Conservation (phyloP, 1,140 invertebrate species). For the Apis cerana region DNA sequence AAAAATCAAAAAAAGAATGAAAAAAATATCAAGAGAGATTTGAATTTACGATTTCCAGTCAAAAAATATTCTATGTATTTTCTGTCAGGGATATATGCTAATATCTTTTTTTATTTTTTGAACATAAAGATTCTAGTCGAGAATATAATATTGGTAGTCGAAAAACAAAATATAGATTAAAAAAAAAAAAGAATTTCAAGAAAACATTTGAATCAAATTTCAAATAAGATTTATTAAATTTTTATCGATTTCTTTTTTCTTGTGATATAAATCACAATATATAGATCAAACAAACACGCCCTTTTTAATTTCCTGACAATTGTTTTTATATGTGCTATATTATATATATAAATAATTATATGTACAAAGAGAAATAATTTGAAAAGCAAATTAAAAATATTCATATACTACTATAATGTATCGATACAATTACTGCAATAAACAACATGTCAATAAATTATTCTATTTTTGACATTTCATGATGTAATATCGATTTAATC, state of each 20-base stretch:
- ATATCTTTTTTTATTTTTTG: too few species aligned
- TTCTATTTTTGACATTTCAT: constrained; percentile 1
- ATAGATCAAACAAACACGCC: constrained; percentile 62
- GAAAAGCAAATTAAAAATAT: neutral
- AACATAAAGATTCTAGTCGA: too few species aligned
- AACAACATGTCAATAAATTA: neutral
- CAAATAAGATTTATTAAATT: constrained; percentile 55
- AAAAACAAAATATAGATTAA: neutral
- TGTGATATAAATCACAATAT: constrained; percentile 66
- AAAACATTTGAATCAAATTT: neutral
- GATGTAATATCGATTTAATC: neutral
- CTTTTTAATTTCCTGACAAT: constrained; percentile 75
- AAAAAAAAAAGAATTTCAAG: neutral
- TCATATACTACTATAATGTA: neutral
- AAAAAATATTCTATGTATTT: too few species aligned
- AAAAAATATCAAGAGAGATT: too few species aligned
- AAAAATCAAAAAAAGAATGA: too few species aligned
- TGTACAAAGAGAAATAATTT: too few species aligned
- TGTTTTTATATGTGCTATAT: constrained; percentile 55
- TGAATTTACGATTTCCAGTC: too few species aligned
- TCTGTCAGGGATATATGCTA: too few species aligned
- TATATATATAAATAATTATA: too few species aligned
- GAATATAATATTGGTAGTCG: neutral
- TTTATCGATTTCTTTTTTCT: constrained; percentile 50
- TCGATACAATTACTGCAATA: constrained; percentile 8